phyloP scores from a whole-genome alignment of 2,113 vertebrate genomes.

The Murina feae region DNA sequence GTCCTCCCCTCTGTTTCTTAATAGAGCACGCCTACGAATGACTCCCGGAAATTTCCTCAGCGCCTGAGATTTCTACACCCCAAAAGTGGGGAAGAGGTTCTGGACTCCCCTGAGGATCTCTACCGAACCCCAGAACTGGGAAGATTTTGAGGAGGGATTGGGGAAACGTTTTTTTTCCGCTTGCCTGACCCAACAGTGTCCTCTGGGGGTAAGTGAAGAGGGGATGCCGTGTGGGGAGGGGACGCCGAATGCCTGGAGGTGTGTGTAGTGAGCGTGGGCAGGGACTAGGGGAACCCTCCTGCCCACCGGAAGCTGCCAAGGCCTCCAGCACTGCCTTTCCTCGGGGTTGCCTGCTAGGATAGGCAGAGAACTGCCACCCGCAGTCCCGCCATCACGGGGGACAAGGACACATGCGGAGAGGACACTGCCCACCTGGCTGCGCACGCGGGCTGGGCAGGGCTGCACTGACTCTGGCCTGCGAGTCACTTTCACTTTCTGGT shows the following conservation, averaged over 20 bases:
- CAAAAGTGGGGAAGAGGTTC: slow-evolving; percentile 52
- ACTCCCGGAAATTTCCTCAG: slow-evolving; percentile 57
- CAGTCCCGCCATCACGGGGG: not conserved
- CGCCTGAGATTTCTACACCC: slow-evolving; percentile 54
- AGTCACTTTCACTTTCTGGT: slow-evolving; percentile 48
- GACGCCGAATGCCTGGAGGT: too few relatives aligned
- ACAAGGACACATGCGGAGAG: not conserved
- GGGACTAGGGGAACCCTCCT: slow-evolving; percentile 16
- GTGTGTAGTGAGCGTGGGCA: accelerated
- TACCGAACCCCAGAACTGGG: not conserved
- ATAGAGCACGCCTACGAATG: not conserved
- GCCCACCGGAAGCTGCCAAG: not conserved
- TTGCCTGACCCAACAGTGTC: not conserved
- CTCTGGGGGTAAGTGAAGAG: not conserved
- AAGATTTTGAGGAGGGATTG: slow-evolving; percentile 3
- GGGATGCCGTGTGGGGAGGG: accelerated
- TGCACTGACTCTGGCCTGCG: not conserved
- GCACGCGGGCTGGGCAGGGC: not conserved
- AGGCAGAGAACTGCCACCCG: not conserved
- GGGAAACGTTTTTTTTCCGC: not conserved
- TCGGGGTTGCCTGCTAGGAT: not conserved
- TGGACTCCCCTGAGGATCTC: not conserved
- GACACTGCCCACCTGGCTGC: not conserved
- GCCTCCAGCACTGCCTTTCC: slow-evolving; percentile 66
- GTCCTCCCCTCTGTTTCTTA: slow-evolving; percentile 38